phyloP scores from a whole-genome alignment of 2,113 vertebrate species.

The Lophura nycthemera region DNA sequence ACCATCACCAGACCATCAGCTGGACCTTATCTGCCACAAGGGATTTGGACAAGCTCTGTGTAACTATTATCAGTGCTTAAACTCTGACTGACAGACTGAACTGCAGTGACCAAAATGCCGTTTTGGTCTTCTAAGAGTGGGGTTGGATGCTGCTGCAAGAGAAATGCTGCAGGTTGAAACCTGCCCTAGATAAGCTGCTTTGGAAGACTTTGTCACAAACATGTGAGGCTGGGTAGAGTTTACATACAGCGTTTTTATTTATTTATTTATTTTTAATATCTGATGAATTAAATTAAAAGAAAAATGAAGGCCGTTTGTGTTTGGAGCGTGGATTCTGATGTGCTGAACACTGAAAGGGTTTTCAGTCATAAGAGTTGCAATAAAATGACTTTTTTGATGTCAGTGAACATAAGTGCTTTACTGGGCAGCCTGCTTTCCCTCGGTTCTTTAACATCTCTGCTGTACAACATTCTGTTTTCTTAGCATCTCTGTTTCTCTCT shows the following conservation, averaged over 20 bases:
- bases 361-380: background rate
- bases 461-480: background rate
- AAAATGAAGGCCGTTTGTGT: background rate
- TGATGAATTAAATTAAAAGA: background rate
- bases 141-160: background rate
- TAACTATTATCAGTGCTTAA: background rate
- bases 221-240: background rate
- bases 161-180: background rate
- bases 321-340: background rate
- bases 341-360: background rate
- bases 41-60: background rate
- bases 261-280: background rate
- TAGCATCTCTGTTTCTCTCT: background rate
- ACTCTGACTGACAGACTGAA: background rate
- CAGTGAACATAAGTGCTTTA: background rate
- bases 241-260: background rate
- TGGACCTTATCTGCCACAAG: background rate
- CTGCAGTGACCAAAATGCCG: background rate
- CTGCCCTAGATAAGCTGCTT: background rate
- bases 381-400: background rate
- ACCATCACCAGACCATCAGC: background rate
- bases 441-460: background rate
- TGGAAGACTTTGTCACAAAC: background rate
- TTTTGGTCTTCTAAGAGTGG: background rate
- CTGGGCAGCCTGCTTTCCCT: background rate